Percentiles rank a stretch among this genome's conserved stretches.
phyloP scores from a whole-genome alignment of 2,888 invertebrate species.

The Idaea dimidiata region DNA sequence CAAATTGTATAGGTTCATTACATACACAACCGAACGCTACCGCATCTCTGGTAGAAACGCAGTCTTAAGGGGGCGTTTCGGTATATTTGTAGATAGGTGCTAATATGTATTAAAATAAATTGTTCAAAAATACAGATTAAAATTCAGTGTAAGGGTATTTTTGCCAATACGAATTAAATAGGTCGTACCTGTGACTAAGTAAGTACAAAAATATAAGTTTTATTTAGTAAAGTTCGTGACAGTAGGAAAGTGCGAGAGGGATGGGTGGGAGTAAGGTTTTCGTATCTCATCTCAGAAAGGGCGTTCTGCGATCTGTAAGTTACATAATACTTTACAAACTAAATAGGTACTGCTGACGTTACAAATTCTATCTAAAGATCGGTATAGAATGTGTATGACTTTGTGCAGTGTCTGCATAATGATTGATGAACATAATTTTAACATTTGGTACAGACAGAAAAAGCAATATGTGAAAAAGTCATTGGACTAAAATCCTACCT shows the following conservation, averaged over 20 bases:
- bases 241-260: conserved; percentile 12
- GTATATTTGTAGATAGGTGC: background rate
- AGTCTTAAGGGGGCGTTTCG: too few species aligned
- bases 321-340: conserved; percentile 12
- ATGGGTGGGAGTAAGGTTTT: conserved; percentile 19
- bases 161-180: background rate
- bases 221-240: conserved; percentile 20
- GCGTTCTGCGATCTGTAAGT: conserved; percentile 43
- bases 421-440: background rate
- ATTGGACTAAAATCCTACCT: background rate
- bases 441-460: background rate
- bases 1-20: too few species aligned
- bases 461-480: background rate
- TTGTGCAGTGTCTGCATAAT: background rate
- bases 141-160: background rate
- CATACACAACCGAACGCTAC: too few species aligned
- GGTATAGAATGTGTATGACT: background rate
- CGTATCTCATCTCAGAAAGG: conserved; percentile 37
- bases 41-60: too few species aligned
- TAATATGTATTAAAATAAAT: background rate
- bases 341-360: background rate
- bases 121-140: conserved; percentile 1
- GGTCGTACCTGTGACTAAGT: conserved; percentile 36
- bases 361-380: background rate
- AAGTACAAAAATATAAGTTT: conserved; percentile 33